Conservation (phyloP, 2,797 vertebrate species). For the Neostethus bicornis region DNA sequence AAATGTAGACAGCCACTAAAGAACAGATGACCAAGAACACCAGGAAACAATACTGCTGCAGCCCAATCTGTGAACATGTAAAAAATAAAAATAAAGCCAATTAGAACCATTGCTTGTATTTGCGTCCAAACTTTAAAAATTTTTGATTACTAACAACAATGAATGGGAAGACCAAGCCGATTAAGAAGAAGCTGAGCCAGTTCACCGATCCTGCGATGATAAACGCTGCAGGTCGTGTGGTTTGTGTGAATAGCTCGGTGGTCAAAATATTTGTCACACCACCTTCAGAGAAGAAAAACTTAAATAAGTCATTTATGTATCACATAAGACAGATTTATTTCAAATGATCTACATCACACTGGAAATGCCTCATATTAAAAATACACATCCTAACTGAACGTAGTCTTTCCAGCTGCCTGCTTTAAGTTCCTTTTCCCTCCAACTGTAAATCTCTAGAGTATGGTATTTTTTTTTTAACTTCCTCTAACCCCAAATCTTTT, state of each 20-base stretch:
- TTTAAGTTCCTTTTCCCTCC: background rate
- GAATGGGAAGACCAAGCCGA: constrained; percentile 88
- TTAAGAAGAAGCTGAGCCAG: constrained; percentile 87
- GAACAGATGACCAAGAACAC: constrained; percentile 83
- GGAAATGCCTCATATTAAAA: background rate
- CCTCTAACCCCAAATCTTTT: too few species aligned
- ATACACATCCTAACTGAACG: background rate
- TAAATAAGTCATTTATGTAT: background rate
- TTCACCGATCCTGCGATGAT: constrained; percentile 81
- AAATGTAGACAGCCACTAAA: constrained; percentile 79
- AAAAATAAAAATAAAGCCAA: constrained; percentile 9
- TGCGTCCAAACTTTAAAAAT: background rate
- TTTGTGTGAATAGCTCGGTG: constrained; percentile 88
- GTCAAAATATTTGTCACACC: constrained; percentile 89
- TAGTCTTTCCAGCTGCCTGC: background rate
- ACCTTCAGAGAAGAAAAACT: constrained; percentile 70
- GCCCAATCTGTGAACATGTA: constrained; percentile 76
- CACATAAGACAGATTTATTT: background rate
- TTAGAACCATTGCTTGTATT: background rate
- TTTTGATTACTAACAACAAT: constrained; percentile 82
- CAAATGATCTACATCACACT: background rate
- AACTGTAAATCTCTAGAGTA: background rate
- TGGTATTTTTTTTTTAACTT: too few species aligned
- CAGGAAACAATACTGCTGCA: constrained; percentile 89
- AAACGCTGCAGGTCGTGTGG: constrained; percentile 83